Evolutionary conservation across 2,797 vertebrate genomes (phyloP).

Genomic region (Coregonus sp.): DNA sequence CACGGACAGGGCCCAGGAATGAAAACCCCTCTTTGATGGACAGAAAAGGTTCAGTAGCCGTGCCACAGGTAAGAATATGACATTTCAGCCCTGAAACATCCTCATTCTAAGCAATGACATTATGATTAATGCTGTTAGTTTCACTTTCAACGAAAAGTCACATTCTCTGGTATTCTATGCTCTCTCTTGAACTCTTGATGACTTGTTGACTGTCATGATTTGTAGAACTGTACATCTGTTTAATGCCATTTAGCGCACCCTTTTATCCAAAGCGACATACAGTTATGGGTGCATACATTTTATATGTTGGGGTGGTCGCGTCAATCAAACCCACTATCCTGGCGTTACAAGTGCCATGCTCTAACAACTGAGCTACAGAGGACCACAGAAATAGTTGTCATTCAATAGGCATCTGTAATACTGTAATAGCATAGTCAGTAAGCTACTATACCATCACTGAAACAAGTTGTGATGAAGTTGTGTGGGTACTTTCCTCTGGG

Average conservation of each 20-base stretch:
- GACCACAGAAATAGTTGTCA: not conserved
- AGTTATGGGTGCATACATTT: no score
- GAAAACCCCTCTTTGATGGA: slow-evolving; percentile 37
- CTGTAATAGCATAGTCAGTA: not conserved
- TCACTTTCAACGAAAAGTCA: not conserved
- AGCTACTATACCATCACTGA: not conserved
- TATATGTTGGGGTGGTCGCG: no score
- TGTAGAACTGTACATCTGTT: not conserved
- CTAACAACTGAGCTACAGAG: no score
- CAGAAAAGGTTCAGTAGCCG: slow-evolving; percentile 6
- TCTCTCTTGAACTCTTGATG: not conserved
- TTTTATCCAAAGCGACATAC: no score
- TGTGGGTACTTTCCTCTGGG: not conserved
- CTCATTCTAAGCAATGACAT: not conserved
- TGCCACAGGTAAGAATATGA: slow-evolving; percentile 72
- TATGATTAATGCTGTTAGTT: not conserved
- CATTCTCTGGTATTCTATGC: not conserved
- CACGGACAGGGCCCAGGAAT: slow-evolving; percentile 52
- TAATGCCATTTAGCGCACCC: no score
- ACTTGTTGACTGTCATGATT: not conserved
- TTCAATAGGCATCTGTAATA: not conserved
- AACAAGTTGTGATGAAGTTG: not conserved
- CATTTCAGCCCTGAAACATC: not conserved
- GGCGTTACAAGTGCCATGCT: no score
- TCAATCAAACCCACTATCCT: no score